Evolutionary conservation across 2,888 invertebrate genomes (phyloP).

Genomic region (Timema cristinae): DNA sequence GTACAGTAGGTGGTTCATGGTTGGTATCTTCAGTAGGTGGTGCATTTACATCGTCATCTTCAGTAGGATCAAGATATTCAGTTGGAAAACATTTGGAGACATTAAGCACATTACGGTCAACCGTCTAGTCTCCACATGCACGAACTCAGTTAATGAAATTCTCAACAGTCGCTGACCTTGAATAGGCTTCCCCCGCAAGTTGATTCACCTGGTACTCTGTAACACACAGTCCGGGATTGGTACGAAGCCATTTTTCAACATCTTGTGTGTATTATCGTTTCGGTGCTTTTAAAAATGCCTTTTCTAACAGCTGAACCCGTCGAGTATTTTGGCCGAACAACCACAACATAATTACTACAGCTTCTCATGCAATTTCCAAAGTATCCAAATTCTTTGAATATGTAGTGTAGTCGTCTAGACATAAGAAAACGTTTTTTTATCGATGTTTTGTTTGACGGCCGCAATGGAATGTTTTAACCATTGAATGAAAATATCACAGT

Average conservation of each 20-base stretch:
- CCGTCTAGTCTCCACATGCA: background rate
- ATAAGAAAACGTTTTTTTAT: background rate
- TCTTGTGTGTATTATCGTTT: background rate
- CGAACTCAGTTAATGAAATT: background rate
- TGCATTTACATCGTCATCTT: background rate
- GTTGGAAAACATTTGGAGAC: background rate
- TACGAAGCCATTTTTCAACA: background rate
- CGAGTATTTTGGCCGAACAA: background rate
- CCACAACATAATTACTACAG: too few relatives aligned
- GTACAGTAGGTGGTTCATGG: too few relatives aligned
- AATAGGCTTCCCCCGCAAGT: background rate
- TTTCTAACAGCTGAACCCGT: background rate
- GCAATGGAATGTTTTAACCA: background rate
- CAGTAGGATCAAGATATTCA: background rate
- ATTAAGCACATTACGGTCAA: background rate
- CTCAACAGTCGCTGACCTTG: background rate
- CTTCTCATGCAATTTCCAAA: background rate
- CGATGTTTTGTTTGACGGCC: background rate
- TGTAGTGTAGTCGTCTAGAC: background rate
- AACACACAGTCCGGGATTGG: background rate
- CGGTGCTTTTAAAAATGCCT: background rate
- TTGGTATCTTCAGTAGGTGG: too few relatives aligned
- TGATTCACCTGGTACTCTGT: background rate
- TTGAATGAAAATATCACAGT: background rate
- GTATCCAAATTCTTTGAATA: background rate